Percentiles rank a stretch among this genome's conserved stretches.
Evolutionary conservation across 2,797 vertebrate genomes (phyloP).

Genomic region (Pogonophryne albipinna): DNA sequence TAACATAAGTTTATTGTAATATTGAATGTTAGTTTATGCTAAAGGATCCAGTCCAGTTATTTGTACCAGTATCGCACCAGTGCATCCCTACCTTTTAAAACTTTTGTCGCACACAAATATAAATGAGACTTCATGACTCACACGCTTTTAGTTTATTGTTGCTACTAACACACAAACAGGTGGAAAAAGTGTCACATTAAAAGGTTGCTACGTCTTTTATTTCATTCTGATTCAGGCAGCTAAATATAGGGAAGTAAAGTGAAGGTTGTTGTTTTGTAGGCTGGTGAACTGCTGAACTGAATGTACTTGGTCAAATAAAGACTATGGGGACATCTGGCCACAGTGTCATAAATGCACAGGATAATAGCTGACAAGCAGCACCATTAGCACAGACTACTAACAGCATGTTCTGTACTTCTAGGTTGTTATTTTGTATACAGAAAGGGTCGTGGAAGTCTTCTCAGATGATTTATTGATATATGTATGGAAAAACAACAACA

Average conservation of each 20-base stretch:
- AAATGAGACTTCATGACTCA: background rate
- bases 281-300: background rate
- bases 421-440: background rate
- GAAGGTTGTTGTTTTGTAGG: background rate
- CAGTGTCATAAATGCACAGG: constrained; percentile 7
- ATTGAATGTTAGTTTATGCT: too few relatives aligned
- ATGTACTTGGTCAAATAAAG: background rate
- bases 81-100: background rate
- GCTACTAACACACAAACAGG: background rate
- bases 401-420: background rate
- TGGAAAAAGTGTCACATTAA: background rate
- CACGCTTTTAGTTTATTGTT: background rate
- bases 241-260: background rate
- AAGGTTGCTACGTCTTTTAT: background rate
- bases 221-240: background rate
- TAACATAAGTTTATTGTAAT: too few relatives aligned
- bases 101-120: background rate
- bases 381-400: background rate
- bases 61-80: too few relatives aligned
- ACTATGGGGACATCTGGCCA: background rate
- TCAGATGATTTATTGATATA: constrained; percentile 9
- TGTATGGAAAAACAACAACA: background rate
- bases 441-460: background rate
- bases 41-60: too few relatives aligned
- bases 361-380: background rate